A percentile compares a stretch with the other conserved stretches of the same genome.
phyloP scores from a whole-genome alignment of 2,888 invertebrate genomes.

The Microdon myrmicae region DNA sequence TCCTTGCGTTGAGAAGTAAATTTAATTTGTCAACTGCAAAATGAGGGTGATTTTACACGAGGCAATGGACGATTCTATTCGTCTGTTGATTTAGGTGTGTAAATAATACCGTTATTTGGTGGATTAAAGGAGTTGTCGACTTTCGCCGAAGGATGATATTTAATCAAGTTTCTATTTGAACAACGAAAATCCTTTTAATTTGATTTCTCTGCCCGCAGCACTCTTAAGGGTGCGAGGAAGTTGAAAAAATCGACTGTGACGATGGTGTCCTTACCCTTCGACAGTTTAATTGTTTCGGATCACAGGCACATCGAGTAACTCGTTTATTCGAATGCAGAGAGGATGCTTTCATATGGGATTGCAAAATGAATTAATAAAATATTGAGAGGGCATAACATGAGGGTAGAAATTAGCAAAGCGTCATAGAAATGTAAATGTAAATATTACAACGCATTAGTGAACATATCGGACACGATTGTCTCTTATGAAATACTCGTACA shows the following conservation, averaged over 20 bases:
- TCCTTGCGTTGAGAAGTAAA: constrained; percentile 23
- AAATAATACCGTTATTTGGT: constrained; percentile 49
- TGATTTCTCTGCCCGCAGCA: constrained; percentile 17
- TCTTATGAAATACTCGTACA: too few species aligned
- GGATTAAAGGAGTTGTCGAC: constrained; percentile 36
- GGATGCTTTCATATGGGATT: too few species aligned
- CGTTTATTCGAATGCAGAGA: too few species aligned
- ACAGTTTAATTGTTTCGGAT: constrained; percentile 15
- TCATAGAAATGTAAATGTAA: too few species aligned
- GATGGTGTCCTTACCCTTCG: neutral
- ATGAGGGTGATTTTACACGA: constrained; percentile 37
- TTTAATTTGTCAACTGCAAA: constrained; percentile 46
- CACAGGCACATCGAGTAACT: too few species aligned
- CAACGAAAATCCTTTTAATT: constrained; percentile 44
- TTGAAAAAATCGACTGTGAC: too few species aligned
- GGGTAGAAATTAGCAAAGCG: too few species aligned
- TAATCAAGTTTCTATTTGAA: constrained; percentile 44
- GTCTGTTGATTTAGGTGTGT: constrained; percentile 47
- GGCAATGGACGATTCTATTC: constrained; percentile 9
- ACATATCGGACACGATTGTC: too few species aligned
- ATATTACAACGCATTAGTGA: too few species aligned
- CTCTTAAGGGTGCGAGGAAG: neutral
- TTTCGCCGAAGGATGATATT: constrained; percentile 27
- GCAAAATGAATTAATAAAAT: too few species aligned
- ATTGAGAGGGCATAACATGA: too few species aligned